Conservation (phyloP, 2,888 invertebrate species). For the Hypomecis punctinalis region DNA sequence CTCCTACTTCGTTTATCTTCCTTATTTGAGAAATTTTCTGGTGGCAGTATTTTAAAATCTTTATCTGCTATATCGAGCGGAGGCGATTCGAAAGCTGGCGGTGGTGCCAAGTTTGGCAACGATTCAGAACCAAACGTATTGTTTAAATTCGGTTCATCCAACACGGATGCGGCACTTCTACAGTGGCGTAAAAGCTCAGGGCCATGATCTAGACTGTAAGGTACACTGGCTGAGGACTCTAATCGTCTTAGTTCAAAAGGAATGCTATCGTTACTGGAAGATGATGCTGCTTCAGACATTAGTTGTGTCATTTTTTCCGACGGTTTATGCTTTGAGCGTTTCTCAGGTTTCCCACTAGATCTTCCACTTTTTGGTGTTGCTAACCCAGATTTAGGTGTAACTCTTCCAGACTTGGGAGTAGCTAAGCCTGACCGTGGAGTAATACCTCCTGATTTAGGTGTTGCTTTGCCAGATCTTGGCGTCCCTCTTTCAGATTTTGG, state of each 20-base stretch:
- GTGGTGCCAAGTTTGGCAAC: conserved; percentile 88
- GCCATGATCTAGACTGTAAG: conserved; percentile 85
- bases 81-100: conserved; percentile 85
- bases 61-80: conserved; percentile 80
- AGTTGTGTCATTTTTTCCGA: conserved; percentile 83
- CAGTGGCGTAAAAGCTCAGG: conserved; percentile 82
- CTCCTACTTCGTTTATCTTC: conserved; percentile 75
- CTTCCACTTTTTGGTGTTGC: conserved; percentile 86
- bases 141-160: conserved; percentile 83
- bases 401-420: conserved; percentile 77
- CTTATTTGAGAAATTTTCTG: conserved; percentile 79
- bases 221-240: conserved; percentile 87
- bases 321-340: conserved; percentile 76
- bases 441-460: conserved; percentile 75
- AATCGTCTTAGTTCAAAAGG: conserved; percentile 79
- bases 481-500: conserved; percentile 78
- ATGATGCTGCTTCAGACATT: conserved; percentile 85
- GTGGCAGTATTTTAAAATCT: conserved; percentile 81
- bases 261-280: conserved; percentile 85
- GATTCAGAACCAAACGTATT: conserved; percentile 87
- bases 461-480: conserved; percentile 73
- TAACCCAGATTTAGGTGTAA: conserved; percentile 75
- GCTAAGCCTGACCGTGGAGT: conserved; percentile 77
- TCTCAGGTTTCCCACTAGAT: conserved; percentile 79
- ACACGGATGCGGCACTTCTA: conserved; percentile 83